Evolutionary conservation across 2,113 vertebrate species (phyloP).

Genomic region (Heliornis fulica): DNA sequence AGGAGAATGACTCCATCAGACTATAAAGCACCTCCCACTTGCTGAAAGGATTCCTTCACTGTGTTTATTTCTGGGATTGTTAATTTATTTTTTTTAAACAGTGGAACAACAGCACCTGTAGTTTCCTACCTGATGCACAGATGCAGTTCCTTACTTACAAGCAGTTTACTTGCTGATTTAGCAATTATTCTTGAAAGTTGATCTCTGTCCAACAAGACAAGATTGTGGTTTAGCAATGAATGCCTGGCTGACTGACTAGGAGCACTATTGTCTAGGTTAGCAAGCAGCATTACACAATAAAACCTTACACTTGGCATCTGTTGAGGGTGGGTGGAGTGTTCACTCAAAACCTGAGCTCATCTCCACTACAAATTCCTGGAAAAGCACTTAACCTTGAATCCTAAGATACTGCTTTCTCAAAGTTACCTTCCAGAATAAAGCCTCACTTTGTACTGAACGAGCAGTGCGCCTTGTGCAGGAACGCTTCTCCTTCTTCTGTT

Average conservation of each 20-base stretch:
- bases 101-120: neutral
- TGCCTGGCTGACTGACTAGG: neutral
- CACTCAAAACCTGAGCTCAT: neutral
- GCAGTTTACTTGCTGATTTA: neutral
- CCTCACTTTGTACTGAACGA: neutral
- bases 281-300: neutral
- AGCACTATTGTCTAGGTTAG: neutral
- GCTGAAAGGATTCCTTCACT: neutral
- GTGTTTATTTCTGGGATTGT: neutral
- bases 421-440: neutral
- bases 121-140: neutral
- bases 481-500: neutral
- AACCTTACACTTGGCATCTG: neutral
- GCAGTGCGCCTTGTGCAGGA: neutral
- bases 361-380: neutral
- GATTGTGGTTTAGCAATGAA: neutral
- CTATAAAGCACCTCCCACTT: neutral
- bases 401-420: neutral
- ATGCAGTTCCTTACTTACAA: neutral
- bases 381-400: neutral
- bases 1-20: neutral
- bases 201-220: neutral
- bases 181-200: neutral
- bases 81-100: neutral
- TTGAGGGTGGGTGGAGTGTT: rapidly evolving